These are phyloP conservation scores for Tenthredo scrophulariae DNA, from an alignment of 2,888 invertebrate species.

Conservation along the genomic window DNA sequence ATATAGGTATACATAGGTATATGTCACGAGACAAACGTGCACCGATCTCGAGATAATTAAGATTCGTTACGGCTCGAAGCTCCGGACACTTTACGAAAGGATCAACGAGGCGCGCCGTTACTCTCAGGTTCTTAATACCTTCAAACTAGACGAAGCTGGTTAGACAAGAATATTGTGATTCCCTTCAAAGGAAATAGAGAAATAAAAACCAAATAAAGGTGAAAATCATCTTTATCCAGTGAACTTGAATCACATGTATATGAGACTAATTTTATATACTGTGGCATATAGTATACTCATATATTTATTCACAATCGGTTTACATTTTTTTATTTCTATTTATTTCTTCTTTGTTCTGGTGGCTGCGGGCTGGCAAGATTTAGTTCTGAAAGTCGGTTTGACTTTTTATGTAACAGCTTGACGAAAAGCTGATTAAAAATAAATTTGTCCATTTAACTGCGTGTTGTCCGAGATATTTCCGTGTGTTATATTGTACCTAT, in stretches of 20 bases:
- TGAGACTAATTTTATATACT: background rate
- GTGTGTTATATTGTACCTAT: background rate
- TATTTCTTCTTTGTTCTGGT: background rate
- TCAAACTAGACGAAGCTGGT: constrained; percentile 5
- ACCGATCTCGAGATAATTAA: constrained; percentile 50
- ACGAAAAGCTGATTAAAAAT: constrained; percentile 3
- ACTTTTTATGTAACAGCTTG: background rate
- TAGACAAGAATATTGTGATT: background rate
- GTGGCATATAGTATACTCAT: background rate
- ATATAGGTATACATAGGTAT: background rate
- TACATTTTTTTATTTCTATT: background rate
- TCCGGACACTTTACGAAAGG: constrained; percentile 19
- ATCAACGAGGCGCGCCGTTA: constrained; percentile 34
- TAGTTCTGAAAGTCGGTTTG: background rate
- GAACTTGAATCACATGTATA: background rate
- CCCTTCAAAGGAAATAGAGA: background rate
- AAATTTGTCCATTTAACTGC: background rate
- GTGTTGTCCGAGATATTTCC: background rate
- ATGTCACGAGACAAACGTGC: constrained; percentile 45
- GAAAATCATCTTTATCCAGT: background rate
- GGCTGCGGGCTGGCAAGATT: background rate
- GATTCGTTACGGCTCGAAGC: constrained; percentile 49
- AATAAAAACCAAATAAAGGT: background rate
- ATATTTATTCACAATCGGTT: background rate
- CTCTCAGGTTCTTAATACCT: constrained; percentile 32